phyloP scores from a whole-genome alignment of 30 jellyfish, hydroid and myxozoan species.

The Mastigias papua region DNA sequence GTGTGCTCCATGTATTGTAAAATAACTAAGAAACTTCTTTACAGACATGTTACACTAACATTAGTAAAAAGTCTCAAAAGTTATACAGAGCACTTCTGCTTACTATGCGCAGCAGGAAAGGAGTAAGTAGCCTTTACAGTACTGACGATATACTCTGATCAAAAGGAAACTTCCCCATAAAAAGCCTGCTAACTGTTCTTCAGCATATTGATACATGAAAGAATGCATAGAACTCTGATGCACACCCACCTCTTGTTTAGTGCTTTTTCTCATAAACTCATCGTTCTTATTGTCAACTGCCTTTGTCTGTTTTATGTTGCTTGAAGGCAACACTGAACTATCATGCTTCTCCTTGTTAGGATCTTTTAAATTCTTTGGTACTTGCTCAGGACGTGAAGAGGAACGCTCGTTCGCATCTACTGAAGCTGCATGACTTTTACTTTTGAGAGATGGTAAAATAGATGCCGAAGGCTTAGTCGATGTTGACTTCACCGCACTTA shows the following conservation, averaged over 20 bases:
- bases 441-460: not conserved
- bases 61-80: no score
- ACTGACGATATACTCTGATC: no score
- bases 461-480: constrained; percentile 7
- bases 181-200: no score
- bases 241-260: not conserved
- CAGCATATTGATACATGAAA: not conserved
- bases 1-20: no score
- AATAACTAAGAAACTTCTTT: no score
- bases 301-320: not conserved
- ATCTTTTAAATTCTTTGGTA: not conserved
- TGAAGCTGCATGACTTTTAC: not conserved
- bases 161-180: no score
- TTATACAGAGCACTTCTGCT: no score
- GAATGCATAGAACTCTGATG: not conserved
- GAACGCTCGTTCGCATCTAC: not conserved
- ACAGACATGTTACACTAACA: no score
- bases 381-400: not conserved
- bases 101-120: no score
- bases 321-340: not conserved
- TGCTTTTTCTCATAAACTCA: not conserved
- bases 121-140: no score
- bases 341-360: not conserved
- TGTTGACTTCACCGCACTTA: constrained; percentile 44
- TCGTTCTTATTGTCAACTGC: not conserved